Percentiles rank a stretch among this genome's conserved stretches.
Evolutionary conservation across 2,888 invertebrate genomes (phyloP).

Genomic region (Nephrotoma flavescens): DNA sequence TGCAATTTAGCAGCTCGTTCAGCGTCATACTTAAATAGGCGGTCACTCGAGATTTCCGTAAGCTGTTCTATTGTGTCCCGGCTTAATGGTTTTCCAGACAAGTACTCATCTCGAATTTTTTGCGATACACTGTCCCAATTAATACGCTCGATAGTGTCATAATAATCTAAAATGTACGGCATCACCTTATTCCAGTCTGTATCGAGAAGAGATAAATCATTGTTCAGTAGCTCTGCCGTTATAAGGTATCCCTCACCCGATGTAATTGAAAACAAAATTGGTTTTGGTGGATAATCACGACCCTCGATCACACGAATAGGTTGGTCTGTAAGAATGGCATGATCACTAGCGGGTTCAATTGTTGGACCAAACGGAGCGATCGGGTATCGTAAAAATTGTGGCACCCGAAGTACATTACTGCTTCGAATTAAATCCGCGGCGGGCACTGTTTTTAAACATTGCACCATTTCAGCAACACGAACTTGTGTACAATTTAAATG

Average conservation of each 20-base stretch:
- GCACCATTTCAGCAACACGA: background rate
- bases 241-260: background rate
- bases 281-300: background rate
- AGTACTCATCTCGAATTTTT: background rate
- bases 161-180: background rate
- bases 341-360: background rate
- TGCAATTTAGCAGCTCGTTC: background rate
- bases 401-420: background rate
- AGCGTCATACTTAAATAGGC: background rate
- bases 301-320: background rate
- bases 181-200: background rate
- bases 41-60: background rate
- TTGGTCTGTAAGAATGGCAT: background rate
- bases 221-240: background rate
- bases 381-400: background rate
- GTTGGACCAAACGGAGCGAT: background rate
- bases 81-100: background rate
- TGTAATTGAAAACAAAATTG: background rate
- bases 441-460: background rate
- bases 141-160: background rate
- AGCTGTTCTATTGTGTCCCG: background rate
- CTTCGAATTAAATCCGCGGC: background rate
- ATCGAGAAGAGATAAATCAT: background rate
- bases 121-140: background rate
- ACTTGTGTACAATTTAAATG: background rate